Conservation (phyloP, 2,888 invertebrate genomes). For the Pteria penguin region DNA sequence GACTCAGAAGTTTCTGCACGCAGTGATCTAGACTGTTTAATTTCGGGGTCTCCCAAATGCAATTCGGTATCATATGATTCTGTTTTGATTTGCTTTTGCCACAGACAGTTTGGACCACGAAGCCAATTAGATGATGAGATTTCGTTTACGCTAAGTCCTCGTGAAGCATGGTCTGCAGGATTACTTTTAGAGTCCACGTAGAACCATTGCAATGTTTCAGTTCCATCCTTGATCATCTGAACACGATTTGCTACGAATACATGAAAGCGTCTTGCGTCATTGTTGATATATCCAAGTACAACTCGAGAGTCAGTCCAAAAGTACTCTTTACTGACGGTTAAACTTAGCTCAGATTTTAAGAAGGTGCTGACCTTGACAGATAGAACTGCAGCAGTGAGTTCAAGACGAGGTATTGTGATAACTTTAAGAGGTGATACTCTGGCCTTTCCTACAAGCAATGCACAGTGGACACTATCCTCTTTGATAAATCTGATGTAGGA, state of each 20-base stretch:
- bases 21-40: constrained; percentile 16
- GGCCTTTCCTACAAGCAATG: constrained; percentile 39
- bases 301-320: constrained; percentile 57
- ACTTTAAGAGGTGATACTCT: constrained; percentile 45
- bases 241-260: constrained; percentile 62
- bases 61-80: not conserved
- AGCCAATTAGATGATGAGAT: constrained; percentile 36
- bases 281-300: constrained; percentile 56
- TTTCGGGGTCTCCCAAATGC: constrained; percentile 44
- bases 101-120: constrained; percentile 40
- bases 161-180: constrained; percentile 58
- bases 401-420: constrained; percentile 47
- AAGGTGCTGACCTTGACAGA: constrained; percentile 45
- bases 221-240: constrained; percentile 48
- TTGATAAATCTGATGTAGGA: constrained; percentile 31
- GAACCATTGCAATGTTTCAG: constrained; percentile 49
- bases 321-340: constrained; percentile 12
- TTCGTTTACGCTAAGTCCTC: constrained; percentile 36
- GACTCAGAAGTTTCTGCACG: not conserved
- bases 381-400: constrained; percentile 49
- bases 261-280: constrained; percentile 53
- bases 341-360: constrained; percentile 39
- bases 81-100: constrained; percentile 31
- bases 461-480: constrained; percentile 17
- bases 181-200: constrained; percentile 50